These are phyloP conservation scores for Octopus bimaculoides DNA, from an alignment of 1,140 invertebrate genomes.

Conservation along the genomic window DNA sequence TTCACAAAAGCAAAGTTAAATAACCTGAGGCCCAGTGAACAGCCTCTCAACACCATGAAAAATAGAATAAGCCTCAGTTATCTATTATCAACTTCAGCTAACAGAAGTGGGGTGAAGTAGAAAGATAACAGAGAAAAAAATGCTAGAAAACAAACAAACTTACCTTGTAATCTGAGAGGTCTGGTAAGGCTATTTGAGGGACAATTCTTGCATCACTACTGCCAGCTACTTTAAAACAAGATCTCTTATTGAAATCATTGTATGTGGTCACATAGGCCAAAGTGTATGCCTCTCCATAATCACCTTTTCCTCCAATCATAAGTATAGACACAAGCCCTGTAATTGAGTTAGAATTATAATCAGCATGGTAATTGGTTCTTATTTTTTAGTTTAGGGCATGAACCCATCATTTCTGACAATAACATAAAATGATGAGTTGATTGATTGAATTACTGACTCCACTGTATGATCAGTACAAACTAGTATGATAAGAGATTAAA, in stretches of 20 bases:
- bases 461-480: neutral
- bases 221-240: slow-evolving; percentile 85
- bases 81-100: too few relatives aligned
- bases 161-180: slow-evolving; percentile 70
- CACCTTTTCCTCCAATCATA: slow-evolving; percentile 66
- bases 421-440: neutral
- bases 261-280: slow-evolving; percentile 83
- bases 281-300: slow-evolving; percentile 77
- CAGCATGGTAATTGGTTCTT: neutral
- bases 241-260: slow-evolving; percentile 66
- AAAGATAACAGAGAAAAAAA: too few relatives aligned
- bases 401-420: neutral
- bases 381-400: neutral
- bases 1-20: too few relatives aligned
- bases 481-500: neutral
- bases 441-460: neutral
- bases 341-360: slow-evolving; percentile 19
- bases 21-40: too few relatives aligned
- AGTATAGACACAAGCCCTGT: slow-evolving; percentile 83
- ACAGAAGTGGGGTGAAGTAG: too few relatives aligned
- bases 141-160: neutral
- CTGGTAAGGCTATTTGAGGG: slow-evolving; percentile 79
- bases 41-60: too few relatives aligned
- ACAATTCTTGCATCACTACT: slow-evolving; percentile 64
- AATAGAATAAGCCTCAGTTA: too few relatives aligned